Base-by-base conservation (phyloP, 2,888 invertebrate genomes). In the Andrena praecox region DNA sequence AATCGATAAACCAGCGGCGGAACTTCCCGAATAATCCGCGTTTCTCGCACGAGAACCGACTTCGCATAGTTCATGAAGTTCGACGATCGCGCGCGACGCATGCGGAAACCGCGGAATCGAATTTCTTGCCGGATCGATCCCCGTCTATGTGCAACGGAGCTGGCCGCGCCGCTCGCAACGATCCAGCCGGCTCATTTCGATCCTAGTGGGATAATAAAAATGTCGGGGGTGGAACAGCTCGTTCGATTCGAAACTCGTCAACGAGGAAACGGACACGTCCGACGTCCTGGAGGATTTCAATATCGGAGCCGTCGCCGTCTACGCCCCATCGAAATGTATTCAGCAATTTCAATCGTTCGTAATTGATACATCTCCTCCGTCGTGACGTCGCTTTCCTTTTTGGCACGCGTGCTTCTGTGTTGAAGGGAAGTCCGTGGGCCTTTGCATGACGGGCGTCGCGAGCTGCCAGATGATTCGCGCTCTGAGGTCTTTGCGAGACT, bases 11-110 rank as follows among this genome's bases (percentile, higher is more conserved):
- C 50, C 29, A 42, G 42, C 42, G 29, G 12, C 16, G 50, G 33
- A 75, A 68, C 59, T 75, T 24, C 48, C 24, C 27, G 42, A 67
- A 74, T 74, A 48, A 67, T 29, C 48, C 74, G n/a, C 48, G n/a
- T 20, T 48, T 48, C 48, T 24, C 10, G 68, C 31, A 67, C 68
- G 74, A 64, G 74, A 68, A 59, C 59, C 4, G 62, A 62, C 54
- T 69, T 76, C 62, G 62, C 76, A 70, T 70, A 69, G 70, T 63
- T 76, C 31, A 42, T 20, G 8, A 70, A 76, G 52, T 76, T 31
- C 42, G 8, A 6, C 31, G 76, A 70, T 76, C 76, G 76, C 42
- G 42, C 42, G 42, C 42, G 42, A 63, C 42, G 70, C 70, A 70
- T 63, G 50, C 75, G 52, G 31, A 31, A 27, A 24, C 5, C n/a